A percentile compares a stretch with the other conserved stretches of the same genome.
These are phyloP conservation scores for Temnothorax nylanderi DNA, from an alignment of 1,140 invertebrate genomes.

Conservation along the genomic window DNA sequence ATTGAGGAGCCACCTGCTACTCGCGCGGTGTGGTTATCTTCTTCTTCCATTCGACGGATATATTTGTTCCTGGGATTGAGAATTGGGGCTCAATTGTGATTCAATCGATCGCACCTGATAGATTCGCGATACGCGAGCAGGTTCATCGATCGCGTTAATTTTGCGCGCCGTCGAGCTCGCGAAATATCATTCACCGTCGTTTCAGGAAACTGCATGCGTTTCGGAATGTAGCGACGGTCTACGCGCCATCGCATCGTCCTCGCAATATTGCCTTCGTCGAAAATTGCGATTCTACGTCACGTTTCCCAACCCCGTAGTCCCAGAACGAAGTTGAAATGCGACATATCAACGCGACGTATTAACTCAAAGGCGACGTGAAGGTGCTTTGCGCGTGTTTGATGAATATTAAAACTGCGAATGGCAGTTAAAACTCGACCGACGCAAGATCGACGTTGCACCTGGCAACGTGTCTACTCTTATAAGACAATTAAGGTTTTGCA, in stretches of 20 bases:
- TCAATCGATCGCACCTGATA: conserved; percentile 21
- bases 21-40: background rate
- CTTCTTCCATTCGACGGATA: background rate
- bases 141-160: conserved; percentile 35
- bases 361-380: background rate
- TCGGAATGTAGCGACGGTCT: background rate
- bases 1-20: background rate
- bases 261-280: background rate
- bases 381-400: background rate
- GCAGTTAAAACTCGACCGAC: background rate
- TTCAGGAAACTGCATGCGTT: background rate
- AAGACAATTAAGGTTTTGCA: background rate
- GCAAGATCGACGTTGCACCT: background rate
- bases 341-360: conserved; percentile 18
- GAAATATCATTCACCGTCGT: conserved; percentile 31
- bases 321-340: background rate
- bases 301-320: background rate
- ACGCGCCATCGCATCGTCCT: background rate
- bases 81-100: conserved; percentile 18
- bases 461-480: background rate
- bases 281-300: conserved; percentile 1
- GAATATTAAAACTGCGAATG: conserved; percentile 30
- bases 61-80: background rate
- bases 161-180: conserved; percentile 37
- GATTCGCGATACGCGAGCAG: background rate